Evolutionary conservation across 2,113 vertebrate species (phyloP).

Genomic region (Pseudolaguvia tuberculata): DNA sequence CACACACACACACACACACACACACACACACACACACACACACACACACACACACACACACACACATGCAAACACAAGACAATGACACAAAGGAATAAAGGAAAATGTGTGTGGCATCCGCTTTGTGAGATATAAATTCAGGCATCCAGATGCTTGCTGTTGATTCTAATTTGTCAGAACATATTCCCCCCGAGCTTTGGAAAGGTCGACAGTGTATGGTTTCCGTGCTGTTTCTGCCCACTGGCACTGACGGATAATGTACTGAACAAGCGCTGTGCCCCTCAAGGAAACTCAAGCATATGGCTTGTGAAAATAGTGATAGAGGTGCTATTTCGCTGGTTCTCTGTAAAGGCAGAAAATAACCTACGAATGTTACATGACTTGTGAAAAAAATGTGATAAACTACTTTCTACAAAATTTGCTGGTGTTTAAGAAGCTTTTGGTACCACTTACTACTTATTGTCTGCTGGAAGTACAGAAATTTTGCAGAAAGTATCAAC

Average conservation of each 20-base stretch:
- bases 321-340: background rate
- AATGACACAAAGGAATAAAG: constrained; percentile 6
- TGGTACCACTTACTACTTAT: background rate
- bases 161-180: constrained; percentile 54
- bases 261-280: background rate
- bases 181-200: constrained; percentile 38
- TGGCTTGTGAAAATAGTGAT: constrained; percentile 1
- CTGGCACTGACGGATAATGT: background rate
- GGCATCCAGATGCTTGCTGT: constrained; percentile 52
- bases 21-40: no score
- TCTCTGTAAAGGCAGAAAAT: no score
- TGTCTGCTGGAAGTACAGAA: background rate
- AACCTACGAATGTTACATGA: background rate
- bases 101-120: background rate
- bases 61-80: background rate
- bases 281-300: background rate
- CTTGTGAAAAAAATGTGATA: background rate
- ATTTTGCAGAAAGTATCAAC: background rate
- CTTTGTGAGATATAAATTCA: constrained; percentile 34
- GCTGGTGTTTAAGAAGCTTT: background rate
- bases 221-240: constrained; percentile 11
- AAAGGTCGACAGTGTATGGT: constrained; percentile 43
- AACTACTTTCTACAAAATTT: background rate
- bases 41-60: no score
- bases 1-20: no score